Evolutionary conservation across 2,797 vertebrate species (phyloP).

Genomic region (Enteromius fasciolatus): DNA sequence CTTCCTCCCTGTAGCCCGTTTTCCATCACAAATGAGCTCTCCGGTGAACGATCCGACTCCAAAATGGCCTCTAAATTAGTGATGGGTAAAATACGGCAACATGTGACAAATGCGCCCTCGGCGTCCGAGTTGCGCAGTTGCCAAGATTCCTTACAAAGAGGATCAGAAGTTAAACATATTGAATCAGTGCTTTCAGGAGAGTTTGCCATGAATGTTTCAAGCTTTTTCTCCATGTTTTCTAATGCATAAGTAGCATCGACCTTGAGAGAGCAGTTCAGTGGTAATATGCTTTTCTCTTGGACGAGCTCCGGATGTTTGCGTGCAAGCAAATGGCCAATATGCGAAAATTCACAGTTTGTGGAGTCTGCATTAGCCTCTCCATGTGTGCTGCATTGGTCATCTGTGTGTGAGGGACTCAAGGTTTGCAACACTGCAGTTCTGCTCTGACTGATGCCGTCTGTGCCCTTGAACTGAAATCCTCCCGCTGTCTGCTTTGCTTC

Average conservation of each 20-base stretch:
- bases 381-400: conserved; percentile 2
- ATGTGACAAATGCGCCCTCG: conserved; percentile 21
- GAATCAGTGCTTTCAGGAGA: conserved; percentile 7
- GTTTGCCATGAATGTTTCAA: not conserved
- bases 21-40: conserved; percentile 37
- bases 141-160: conserved; percentile 21
- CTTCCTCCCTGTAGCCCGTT: conserved; percentile 13
- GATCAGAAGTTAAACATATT: conserved; percentile 28
- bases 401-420: not conserved
- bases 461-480: conserved; percentile 35
- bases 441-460: conserved; percentile 1
- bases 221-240: conserved; percentile 18
- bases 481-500: conserved; percentile 25
- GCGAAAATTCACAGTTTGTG: conserved; percentile 28
- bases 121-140: not conserved
- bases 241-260: not conserved
- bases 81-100: conserved; percentile 36
- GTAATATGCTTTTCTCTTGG: conserved; percentile 30
- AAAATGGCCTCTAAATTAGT: conserved; percentile 56
- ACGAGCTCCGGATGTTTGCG: conserved; percentile 7
- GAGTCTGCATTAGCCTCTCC: conserved; percentile 3
- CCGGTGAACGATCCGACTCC: conserved; percentile 48
- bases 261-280: not conserved
- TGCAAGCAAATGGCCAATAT: conserved; percentile 7
- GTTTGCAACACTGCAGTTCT: conserved; percentile 1